Evolutionary conservation across 2,113 vertebrate genomes (phyloP).

Genomic region (Heloderma charlesbogerti): DNA sequence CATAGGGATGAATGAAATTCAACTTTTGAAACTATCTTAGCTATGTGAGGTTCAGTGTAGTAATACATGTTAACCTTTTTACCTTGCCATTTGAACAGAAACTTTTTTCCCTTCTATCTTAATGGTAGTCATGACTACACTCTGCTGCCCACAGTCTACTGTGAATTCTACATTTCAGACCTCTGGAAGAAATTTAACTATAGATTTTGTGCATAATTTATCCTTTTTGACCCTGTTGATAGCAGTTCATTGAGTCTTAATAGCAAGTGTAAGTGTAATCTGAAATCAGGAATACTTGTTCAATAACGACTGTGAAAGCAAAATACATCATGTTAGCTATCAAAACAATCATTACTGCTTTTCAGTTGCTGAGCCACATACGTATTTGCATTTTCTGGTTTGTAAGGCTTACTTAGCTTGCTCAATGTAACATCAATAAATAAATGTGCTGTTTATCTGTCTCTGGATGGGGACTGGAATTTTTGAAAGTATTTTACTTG

Average conservation of each 20-base stretch:
- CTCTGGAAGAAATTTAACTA: conserved; percentile 29
- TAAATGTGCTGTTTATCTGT: conserved; percentile 84
- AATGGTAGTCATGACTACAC: conserved; percentile 41
- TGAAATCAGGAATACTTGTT: conserved; percentile 63
- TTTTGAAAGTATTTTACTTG: conserved; percentile 72
- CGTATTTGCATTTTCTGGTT: conserved; percentile 70
- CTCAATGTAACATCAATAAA: conserved; percentile 76
- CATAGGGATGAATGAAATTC: background rate
- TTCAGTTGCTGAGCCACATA: conserved; percentile 65
- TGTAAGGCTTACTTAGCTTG: conserved; percentile 75
- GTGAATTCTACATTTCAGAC: conserved; percentile 57
- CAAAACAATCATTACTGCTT: conserved; percentile 59
- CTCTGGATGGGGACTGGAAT: conserved; percentile 83
- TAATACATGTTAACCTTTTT: conserved; percentile 38
- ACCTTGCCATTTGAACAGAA: conserved; percentile 37
- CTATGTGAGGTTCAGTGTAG: conserved; percentile 33
- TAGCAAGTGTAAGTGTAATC: conserved; percentile 44
- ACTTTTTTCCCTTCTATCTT: conserved; percentile 27
- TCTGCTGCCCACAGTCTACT: conserved; percentile 37
- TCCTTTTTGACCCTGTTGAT: conserved; percentile 70
- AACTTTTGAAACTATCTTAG: conserved; percentile 37
- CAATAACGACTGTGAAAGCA: conserved; percentile 56
- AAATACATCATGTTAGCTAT: conserved; percentile 59
- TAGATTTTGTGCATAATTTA: conserved; percentile 59
- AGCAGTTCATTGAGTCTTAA: conserved; percentile 56